Percentiles rank a stretch among this genome's conserved stretches.
phyloP scores from a whole-genome alignment of 2,888 invertebrate species.

The Chrysodeixis includens region DNA sequence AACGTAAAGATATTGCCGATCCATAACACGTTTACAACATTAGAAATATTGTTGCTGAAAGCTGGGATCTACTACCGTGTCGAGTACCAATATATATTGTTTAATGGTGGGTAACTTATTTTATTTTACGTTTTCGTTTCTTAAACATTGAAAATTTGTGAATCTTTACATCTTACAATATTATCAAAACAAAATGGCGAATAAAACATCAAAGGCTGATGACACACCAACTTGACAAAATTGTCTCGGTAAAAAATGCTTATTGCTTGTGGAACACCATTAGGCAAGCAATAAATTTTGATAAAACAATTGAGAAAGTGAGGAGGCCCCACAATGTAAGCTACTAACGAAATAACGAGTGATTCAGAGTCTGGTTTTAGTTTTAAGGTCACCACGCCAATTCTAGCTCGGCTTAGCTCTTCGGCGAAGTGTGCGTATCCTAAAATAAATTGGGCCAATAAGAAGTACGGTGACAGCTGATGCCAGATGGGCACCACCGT shows the following conservation, averaged over 20 bases:
- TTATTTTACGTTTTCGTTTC: too few species aligned
- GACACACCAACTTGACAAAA: not conserved
- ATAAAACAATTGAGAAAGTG: constrained; percentile 51
- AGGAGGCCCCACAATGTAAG: constrained; percentile 41
- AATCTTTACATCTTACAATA: not conserved
- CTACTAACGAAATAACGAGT: constrained; percentile 47
- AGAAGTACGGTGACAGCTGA: constrained; percentile 54
- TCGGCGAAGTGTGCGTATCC: constrained; percentile 54
- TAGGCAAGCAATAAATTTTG: constrained; percentile 19
- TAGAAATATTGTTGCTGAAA: not conserved
- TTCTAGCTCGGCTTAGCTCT: constrained; percentile 58
- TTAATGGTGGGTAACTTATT: too few species aligned
- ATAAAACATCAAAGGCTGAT: constrained; percentile 1
- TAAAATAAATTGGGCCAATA: constrained; percentile 59
- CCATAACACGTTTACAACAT: not conserved
- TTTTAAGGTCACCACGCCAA: constrained; percentile 55
- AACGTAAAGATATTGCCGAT: not conserved
- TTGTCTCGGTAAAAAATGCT: not conserved
- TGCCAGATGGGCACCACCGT: constrained; percentile 47
- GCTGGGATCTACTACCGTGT: too few species aligned
- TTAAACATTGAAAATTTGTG: not conserved
- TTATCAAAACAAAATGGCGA: not conserved
- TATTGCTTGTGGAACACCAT: not conserved
- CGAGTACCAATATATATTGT: too few species aligned
- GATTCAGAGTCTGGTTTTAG: constrained; percentile 59